Conservation (phyloP, 2,797 vertebrate genomes). For the Toxotes lorentzi region DNA sequence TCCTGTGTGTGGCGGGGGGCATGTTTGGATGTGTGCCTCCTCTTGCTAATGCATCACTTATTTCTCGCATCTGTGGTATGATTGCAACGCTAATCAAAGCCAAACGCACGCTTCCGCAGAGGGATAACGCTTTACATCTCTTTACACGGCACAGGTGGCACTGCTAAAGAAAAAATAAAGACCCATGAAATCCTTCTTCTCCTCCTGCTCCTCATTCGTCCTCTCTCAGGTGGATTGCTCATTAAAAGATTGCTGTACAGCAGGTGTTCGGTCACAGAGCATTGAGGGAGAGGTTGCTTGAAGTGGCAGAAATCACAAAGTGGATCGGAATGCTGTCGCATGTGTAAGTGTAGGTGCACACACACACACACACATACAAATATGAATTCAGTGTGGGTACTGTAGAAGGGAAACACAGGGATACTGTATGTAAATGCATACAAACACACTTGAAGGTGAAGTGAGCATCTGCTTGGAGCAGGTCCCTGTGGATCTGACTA, state of each 20-base stretch:
- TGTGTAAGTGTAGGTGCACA: neutral
- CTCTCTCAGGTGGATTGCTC: constrained; percentile 78
- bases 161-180: constrained; percentile 56
- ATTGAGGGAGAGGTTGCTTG: constrained; percentile 80
- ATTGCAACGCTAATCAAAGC: constrained; percentile 74
- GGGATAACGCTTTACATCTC: constrained; percentile 66
- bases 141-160: constrained; percentile 70
- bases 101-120: constrained; percentile 48
- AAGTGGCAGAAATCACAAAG: constrained; percentile 83
- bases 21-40: constrained; percentile 46
- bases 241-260: constrained; percentile 77
- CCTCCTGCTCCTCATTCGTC: constrained; percentile 39
- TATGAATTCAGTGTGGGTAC: constrained; percentile 42
- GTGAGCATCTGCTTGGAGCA: constrained; percentile 77
- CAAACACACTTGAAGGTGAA: constrained; percentile 58
- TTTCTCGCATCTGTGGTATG: constrained; percentile 37
- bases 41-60: constrained; percentile 53
- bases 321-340: constrained; percentile 56
- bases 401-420: neutral
- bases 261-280: constrained; percentile 83
- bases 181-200: constrained; percentile 59
- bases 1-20: constrained; percentile 25
- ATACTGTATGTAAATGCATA: constrained; percentile 4
- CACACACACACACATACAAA: constrained; percentile 26
- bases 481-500: constrained; percentile 67